A percentile compares a stretch with the other conserved stretches of the same genome.
Conservation (phyloP, 1,140 invertebrate species). For the Carposina sasakii region DNA sequence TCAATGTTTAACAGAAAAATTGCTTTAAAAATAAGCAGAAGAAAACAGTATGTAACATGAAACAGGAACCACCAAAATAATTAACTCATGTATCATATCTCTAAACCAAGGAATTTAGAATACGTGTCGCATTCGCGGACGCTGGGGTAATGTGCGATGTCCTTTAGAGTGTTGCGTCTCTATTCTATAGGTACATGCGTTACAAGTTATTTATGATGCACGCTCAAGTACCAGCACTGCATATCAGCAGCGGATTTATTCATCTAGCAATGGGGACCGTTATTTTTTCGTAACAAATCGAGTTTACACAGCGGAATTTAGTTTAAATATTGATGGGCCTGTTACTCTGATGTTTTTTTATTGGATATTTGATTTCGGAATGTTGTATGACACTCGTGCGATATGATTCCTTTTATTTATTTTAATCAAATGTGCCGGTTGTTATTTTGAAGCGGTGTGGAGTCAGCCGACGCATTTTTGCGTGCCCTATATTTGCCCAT, state of each 20-base stretch:
- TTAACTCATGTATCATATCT: too few relatives aligned
- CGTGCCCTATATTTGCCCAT: conserved; percentile 60
- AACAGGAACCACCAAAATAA: too few relatives aligned
- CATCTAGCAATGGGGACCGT: not conserved
- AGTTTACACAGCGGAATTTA: conserved; percentile 19
- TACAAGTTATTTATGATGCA: conserved; percentile 50
- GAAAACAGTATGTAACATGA: too few relatives aligned
- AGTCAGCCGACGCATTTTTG: conserved; percentile 59
- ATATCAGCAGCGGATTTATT: conserved; percentile 17
- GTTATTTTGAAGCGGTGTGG: conserved; percentile 63
- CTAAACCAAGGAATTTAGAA: too few relatives aligned
- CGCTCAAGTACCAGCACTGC: conserved; percentile 30
- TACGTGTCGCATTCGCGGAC: too few relatives aligned
- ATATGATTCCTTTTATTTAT: conserved; percentile 66
- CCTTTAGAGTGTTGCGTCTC: conserved; percentile 57
- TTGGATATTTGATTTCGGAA: conserved; percentile 26
- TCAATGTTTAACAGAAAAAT: too few relatives aligned
- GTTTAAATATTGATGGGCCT: conserved; percentile 28
- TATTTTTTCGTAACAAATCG: too few relatives aligned
- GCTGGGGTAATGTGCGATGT: too few relatives aligned
- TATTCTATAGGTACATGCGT: conserved; percentile 54
- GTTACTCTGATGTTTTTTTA: conserved; percentile 37
- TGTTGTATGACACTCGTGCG: conserved; percentile 24
- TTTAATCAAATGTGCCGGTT: conserved; percentile 65
- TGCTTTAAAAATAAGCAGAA: too few relatives aligned